phyloP scores from a whole-genome alignment of 2,797 vertebrate species.

The Merluccius polli region DNA sequence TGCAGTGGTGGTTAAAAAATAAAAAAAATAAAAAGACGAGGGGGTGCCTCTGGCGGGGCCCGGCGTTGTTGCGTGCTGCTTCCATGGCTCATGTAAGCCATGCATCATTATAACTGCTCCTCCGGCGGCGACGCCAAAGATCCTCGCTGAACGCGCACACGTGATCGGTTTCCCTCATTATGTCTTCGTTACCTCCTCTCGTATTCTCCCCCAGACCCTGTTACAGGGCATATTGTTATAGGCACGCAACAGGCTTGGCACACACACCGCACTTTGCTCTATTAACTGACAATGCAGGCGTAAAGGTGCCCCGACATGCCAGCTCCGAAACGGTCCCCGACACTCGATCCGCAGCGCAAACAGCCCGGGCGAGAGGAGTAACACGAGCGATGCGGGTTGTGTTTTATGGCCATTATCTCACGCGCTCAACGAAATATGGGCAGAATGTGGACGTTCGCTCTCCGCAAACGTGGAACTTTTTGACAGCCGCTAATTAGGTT shows the following conservation, averaged over 20 bases:
- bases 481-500: slow-evolving; percentile 63
- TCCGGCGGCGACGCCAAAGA: slow-evolving; percentile 56
- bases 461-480: slow-evolving; percentile 55
- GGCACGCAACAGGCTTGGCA: slow-evolving; percentile 26
- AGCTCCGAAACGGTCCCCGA: slow-evolving; percentile 5
- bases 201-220: slow-evolving; percentile 33
- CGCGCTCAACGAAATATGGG: slow-evolving; percentile 15
- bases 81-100: slow-evolving; percentile 54
- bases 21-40: background rate
- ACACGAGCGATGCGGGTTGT: background rate
- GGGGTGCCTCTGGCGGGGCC: slow-evolving; percentile 51
- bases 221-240: background rate
- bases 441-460: slow-evolving; percentile 63
- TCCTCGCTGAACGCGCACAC: slow-evolving; percentile 52
- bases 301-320: slow-evolving; percentile 4
- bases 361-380: background rate
- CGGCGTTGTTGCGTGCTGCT: slow-evolving; percentile 57
- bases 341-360: background rate
- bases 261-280: background rate
- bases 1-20: slow-evolving; percentile 19
- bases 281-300: slow-evolving; percentile 7
- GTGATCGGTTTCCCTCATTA: slow-evolving; percentile 50
- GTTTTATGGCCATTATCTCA: background rate
- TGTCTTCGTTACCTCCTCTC: slow-evolving; percentile 47
- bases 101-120: slow-evolving; percentile 67